Base-by-base conservation (phyloP, 2,888 invertebrate species). In the Platycnemis pennipes region DNA sequence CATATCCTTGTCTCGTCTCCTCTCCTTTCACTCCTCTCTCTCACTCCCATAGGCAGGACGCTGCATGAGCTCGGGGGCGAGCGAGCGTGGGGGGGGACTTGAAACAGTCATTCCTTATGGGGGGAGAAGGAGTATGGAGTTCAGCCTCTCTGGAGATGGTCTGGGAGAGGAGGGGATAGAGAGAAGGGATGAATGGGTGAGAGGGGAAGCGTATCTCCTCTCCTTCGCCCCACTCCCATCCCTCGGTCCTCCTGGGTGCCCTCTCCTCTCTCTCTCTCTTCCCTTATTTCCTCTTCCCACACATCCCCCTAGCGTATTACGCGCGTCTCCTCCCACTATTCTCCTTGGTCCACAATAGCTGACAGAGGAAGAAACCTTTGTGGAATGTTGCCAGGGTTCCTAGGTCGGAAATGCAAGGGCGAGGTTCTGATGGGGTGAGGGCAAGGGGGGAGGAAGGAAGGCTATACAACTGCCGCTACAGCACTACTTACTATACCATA, bases 301-400 rank as follows among this genome's bases (percentile, higher is more conserved):
- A 22, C 26, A 26, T 8, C n/a, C n/a, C 26, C 63, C 63, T n/a
- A 11, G 19, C 49, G 49, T 49, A 49, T 26, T n/a, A 5, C n/a
- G 22, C n/a, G 63, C 26, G 5, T n/a, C 26, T 4, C n/a, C 63
- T n/a, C 63, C n/a, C 63, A 22, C 77, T 31, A 0, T 13, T 11
- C 88, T 37, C 56, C 46, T 31, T 31, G 37, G 49, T n/a, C 53
- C 63, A 26, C 91, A 56, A 19, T 53, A 53, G 89, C 89, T 89
- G 89, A 56, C 91, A 22, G 91, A 44, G 91, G 91, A 91, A 56
- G 91, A 91, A 91, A 63, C 91, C 91, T 91, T 91, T 63, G 91
- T 91, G 91, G 91, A 91, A 63, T 91, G 91, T 91, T 91, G 91
- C 91, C 91, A 91, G 42, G 91, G 91, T 91, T 91, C 91, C 91